These are phyloP conservation scores for Eulemur coronatus DNA, from an alignment of 2,797 vertebrate species.

Conservation along the genomic window DNA sequence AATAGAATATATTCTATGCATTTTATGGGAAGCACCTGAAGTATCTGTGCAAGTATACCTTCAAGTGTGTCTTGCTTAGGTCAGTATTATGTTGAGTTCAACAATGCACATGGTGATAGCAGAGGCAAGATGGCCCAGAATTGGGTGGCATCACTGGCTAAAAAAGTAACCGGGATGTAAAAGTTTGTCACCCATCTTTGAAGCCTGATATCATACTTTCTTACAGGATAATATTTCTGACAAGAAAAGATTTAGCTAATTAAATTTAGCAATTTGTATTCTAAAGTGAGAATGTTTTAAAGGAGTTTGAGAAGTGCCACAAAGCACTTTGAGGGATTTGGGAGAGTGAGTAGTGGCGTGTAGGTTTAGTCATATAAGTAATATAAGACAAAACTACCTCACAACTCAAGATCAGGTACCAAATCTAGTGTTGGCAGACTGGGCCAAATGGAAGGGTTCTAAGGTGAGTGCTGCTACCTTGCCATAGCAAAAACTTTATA, in stretches of 20 bases:
- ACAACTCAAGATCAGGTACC: neutral
- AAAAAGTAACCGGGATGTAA: neutral
- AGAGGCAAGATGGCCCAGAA: neutral
- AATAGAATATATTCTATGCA: neutral
- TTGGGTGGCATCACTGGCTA: neutral
- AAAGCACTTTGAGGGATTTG: neutral
- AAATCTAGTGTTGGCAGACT: neutral
- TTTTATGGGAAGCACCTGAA: neutral
- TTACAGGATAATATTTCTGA: neutral
- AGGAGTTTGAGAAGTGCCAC: neutral
- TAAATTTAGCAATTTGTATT: neutral
- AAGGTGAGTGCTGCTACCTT: neutral
- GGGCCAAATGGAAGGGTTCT: neutral
- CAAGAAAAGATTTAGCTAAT: neutral
- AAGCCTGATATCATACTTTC: neutral
- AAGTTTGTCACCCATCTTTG: neutral
- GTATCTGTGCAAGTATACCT: neutral
- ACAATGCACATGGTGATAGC: neutral
- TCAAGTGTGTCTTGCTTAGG: neutral
- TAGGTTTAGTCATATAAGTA: neutral
- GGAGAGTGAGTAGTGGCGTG: neutral
- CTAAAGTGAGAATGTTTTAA: conserved; percentile 18
- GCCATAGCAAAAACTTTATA: neutral
- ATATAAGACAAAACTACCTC: neutral
- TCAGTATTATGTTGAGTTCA: neutral